phyloP scores from a whole-genome alignment of 2,113 vertebrate species.

The Nycticryphes semicollaris region DNA sequence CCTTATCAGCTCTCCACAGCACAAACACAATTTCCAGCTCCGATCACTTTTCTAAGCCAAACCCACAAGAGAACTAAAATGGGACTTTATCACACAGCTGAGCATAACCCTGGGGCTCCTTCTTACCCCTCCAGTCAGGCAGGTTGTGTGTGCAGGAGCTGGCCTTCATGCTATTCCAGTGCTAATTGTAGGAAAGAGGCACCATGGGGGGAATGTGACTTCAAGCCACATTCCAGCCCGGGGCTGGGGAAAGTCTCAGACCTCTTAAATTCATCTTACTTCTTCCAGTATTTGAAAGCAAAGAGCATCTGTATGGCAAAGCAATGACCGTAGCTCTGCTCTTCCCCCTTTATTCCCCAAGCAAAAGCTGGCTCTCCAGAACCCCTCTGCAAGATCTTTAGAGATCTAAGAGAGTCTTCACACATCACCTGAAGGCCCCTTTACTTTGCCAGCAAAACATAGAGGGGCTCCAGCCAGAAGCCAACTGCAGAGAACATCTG shows the following conservation, averaged over 20 bases:
- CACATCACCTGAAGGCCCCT: background rate
- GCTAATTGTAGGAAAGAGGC: background rate
- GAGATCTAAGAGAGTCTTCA: background rate
- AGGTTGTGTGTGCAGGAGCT: background rate
- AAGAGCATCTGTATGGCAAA: fast-evolving
- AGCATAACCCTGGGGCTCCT: background rate
- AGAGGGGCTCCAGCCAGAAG: background rate
- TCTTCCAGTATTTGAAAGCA: background rate
- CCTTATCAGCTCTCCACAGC: background rate
- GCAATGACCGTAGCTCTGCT: background rate
- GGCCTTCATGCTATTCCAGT: background rate
- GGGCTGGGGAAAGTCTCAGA: background rate
- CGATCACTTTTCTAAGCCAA: background rate
- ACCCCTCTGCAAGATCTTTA: background rate
- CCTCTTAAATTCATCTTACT: background rate
- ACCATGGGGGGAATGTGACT: background rate
- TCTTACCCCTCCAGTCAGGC: background rate
- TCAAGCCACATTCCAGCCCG: background rate
- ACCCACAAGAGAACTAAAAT: background rate
- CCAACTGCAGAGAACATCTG: background rate
- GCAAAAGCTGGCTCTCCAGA: background rate
- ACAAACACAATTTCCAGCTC: background rate
- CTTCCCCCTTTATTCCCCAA: background rate
- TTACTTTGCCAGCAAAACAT: fast-evolving
- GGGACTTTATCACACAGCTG: background rate